Evolutionary conservation across 1,140 invertebrate genomes (phyloP).

Genomic region (Parasteatoda tepidariorum): DNA sequence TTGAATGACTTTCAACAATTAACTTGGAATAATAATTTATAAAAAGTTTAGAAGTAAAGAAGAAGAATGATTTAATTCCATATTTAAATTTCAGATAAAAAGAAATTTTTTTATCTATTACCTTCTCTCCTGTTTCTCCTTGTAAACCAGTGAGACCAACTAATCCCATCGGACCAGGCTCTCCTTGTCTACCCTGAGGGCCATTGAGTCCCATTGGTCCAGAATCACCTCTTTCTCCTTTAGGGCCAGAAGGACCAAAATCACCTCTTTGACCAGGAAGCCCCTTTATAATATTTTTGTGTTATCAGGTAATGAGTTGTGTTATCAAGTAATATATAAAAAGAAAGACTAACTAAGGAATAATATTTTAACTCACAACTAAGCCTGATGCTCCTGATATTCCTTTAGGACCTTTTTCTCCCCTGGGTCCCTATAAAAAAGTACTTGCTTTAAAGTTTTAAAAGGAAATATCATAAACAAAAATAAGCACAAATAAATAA

Average conservation of each 20-base stretch:
- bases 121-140: constrained; percentile 68
- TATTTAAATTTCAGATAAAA: background rate
- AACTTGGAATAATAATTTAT: background rate
- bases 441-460: too few relatives aligned
- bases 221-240: constrained; percentile 81
- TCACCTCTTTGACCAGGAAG: constrained; percentile 78
- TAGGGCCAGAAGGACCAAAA: constrained; percentile 76
- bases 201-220: constrained; percentile 75
- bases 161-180: constrained; percentile 74
- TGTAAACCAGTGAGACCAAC: constrained; percentile 77
- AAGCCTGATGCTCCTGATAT: constrained; percentile 78
- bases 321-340: background rate
- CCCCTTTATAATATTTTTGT: constrained; percentile 72
- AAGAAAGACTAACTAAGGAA: background rate
- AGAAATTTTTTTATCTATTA: background rate
- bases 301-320: background rate
- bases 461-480: too few relatives aligned
- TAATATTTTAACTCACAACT: constrained; percentile 69
- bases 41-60: background rate
- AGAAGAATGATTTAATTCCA: background rate
- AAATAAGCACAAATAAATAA: too few relatives aligned
- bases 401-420: constrained; percentile 79
- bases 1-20: background rate
- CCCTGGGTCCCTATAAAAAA: constrained; percentile 73
- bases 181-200: constrained; percentile 70